Conservation (phyloP, 2,797 vertebrate genomes). For the Sebastes vulpes region DNA sequence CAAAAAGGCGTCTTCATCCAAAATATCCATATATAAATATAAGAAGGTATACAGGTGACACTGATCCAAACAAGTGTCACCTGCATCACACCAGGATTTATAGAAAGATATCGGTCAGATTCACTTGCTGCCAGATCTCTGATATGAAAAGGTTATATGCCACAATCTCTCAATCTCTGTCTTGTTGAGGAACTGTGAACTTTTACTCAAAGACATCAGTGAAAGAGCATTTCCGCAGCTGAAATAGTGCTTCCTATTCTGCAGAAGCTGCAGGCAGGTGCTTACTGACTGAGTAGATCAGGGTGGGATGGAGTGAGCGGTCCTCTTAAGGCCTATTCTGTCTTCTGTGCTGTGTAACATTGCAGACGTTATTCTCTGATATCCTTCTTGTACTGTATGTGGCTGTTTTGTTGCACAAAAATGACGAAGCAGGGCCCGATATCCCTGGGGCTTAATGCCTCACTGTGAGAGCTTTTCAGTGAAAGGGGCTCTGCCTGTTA, state of each 20-base stretch:
- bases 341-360: not conserved
- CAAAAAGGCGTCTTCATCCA: not conserved
- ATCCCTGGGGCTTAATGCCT: slow-evolving; percentile 26
- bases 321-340: slow-evolving; percentile 5
- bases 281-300: slow-evolving; percentile 21
- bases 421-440: slow-evolving; percentile 1
- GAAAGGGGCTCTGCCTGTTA: slow-evolving; percentile 30
- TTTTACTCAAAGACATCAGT: not conserved
- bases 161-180: not conserved
- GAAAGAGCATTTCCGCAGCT: not conserved
- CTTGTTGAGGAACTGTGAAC: not conserved
- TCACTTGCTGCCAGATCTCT: not conserved
- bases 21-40: not conserved
- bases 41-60: not conserved
- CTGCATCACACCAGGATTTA: not conserved
- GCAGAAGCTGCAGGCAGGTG: slow-evolving; percentile 28
- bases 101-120: not conserved
- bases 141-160: not conserved
- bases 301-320: not conserved
- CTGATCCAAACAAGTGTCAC: not conserved
- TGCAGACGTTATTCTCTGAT: slow-evolving; percentile 7
- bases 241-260: slow-evolving; percentile 4
- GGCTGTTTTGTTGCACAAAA: slow-evolving; percentile 31
- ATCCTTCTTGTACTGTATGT: slow-evolving; percentile 9
- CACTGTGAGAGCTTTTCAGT: slow-evolving; percentile 34